Evolutionary conservation across 1,140 invertebrate species (phyloP).

Genomic region (Drosophila rhopaloa): DNA sequence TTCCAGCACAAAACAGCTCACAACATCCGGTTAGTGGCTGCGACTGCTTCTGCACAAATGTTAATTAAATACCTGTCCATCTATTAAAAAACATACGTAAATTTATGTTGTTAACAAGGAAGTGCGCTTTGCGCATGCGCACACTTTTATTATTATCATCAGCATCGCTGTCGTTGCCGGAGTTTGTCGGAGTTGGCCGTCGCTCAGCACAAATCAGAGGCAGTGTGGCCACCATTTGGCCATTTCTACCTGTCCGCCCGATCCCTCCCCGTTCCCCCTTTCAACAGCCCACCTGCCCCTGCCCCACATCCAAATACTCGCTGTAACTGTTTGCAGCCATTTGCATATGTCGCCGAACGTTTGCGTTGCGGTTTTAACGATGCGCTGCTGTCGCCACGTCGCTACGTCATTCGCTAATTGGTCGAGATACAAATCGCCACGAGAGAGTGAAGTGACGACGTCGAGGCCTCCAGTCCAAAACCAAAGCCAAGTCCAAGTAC

Average conservation of each 20-base stretch:
- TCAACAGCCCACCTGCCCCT: not conserved
- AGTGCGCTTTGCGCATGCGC: constrained; percentile 74
- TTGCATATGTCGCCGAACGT: constrained; percentile 70
- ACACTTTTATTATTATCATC: constrained; percentile 81
- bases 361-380: constrained; percentile 65
- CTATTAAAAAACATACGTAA: constrained; percentile 81
- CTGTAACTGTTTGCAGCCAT: constrained; percentile 57
- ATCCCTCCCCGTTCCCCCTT: no score
- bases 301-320: not conserved
- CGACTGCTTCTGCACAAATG: constrained; percentile 55
- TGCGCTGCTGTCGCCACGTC: constrained; percentile 66
- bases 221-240: constrained; percentile 53
- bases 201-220: constrained; percentile 50
- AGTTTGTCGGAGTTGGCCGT: constrained; percentile 21
- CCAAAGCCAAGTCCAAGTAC: not conserved
- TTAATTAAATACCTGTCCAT: constrained; percentile 82
- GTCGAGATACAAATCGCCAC: constrained; percentile 70
- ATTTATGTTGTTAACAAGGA: constrained; percentile 82
- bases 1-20: constrained; percentile 10
- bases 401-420: constrained; percentile 81
- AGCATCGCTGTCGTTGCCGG: constrained; percentile 31
- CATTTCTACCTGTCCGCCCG: constrained; percentile 37
- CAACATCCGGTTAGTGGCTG: constrained; percentile 61
- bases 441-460: constrained; percentile 58
- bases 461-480: constrained; percentile 3